These are phyloP conservation scores for Nephrocerus scutellatus DNA, from an alignment of 2,888 invertebrate species.

Conservation along the genomic window DNA sequence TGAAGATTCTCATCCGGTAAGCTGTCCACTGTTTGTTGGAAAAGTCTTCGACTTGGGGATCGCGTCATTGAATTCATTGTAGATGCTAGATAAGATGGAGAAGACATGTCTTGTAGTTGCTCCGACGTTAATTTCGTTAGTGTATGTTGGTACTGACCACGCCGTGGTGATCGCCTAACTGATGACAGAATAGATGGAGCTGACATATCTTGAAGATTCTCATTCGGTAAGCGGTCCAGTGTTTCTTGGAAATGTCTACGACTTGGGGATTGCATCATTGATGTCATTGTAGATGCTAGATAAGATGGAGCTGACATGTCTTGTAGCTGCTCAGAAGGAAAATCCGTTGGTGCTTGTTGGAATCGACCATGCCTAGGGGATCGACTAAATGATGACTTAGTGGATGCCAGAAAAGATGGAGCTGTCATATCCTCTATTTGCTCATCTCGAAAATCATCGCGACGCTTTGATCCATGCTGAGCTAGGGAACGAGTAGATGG, in stretches of 20 bases:
- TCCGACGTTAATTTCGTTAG: neutral
- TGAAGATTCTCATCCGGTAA: too few relatives aligned
- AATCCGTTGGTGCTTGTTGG: neutral
- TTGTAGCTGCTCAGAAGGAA: constrained; percentile 8
- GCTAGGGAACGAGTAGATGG: constrained; percentile 1
- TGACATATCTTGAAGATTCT: constrained; percentile 1
- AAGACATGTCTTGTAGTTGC: too few relatives aligned
- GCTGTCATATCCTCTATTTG: constrained; percentile 5
- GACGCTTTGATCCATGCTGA: neutral
- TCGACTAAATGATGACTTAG: neutral
- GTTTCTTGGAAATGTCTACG: constrained; percentile 2
- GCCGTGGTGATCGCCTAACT: neutral
- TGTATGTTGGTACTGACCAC: constrained; percentile 1
- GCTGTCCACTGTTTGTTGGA: constrained; percentile 1
- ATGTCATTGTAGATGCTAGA: neutral
- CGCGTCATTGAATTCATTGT: too few relatives aligned
- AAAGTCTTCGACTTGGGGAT: constrained; percentile 1
- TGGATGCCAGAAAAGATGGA: constrained; percentile 2
- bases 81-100: too few relatives aligned
- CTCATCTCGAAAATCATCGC: constrained; percentile 6
- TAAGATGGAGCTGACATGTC: constrained; percentile 10
- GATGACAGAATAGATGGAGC: neutral
- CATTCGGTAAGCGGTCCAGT: too few relatives aligned
- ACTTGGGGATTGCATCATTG: neutral
- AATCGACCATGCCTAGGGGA: constrained; percentile 1